Base-by-base conservation (phyloP, 2,113 vertebrate species). In the Oxygymnocypris stewartii region DNA sequence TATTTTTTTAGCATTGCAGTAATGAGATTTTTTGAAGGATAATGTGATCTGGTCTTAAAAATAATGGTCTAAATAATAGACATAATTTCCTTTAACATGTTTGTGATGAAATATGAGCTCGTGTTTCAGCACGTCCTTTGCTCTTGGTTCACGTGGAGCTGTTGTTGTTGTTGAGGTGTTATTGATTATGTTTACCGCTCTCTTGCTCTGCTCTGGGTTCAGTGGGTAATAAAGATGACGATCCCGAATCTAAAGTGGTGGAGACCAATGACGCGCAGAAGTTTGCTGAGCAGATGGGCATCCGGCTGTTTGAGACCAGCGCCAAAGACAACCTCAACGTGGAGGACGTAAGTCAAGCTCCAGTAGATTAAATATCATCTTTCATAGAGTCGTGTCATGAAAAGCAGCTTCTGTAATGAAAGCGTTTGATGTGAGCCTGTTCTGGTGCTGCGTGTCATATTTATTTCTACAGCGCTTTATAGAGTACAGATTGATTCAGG, bases 211-310 rank as follows among this genome's bases (percentile, higher is more conserved):
- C 2, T 40, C 28, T 40, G 78, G 28, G 14, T 88, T 42, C 84
- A 99, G 98, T 99, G 95, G 98, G 98, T 80, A 99, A 99, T 92
- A 99, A 99, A 92, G 99, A 99, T 1, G 98, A 99, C 13, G 98
- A 99, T 90, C 97, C 98, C 4, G 96, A 96, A 90, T 95, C 97
- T 86, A 99, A 99, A 93, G 98, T 99, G 91, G 98, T 99, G 83
- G 98, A 99, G 95, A 99, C 97, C 1, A 97, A 96, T 85, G 98
- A 99, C 16, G 98, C 98, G 47, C 97, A 98, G 93, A 99, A 99
- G 92, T 99, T 99, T 86, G 98, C 98, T 0, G 98, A 96, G 91
- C 98, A 99, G 95, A 99, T 99, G 98, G 97, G 97, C 89, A 99
- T 99, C 93, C 96, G 96, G 83, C 93, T 99, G 92, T 99, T 99